Evolutionary conservation across 64 coral and sea anemone species (phyloP).

Genomic region (Montipora efflorescens): DNA sequence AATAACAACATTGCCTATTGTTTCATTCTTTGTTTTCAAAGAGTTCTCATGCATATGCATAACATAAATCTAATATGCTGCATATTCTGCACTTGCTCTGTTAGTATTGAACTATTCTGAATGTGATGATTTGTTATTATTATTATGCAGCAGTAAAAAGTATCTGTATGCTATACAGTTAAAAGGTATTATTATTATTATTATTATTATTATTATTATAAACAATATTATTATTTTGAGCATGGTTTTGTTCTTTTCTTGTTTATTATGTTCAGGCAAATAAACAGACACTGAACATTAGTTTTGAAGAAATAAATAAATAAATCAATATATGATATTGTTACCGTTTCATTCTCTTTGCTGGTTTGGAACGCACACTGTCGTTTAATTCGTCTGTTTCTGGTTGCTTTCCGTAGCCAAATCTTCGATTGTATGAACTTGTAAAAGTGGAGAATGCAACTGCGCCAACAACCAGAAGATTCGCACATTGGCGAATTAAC

Average conservation of each 20-base stretch:
- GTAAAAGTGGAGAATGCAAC: slow-evolving; percentile 34
- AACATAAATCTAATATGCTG: neutral
- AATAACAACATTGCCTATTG: neutral
- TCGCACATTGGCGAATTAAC: neutral
- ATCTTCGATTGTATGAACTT: slow-evolving; percentile 37
- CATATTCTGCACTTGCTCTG: neutral
- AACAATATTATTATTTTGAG: neutral
- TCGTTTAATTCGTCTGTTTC: neutral
- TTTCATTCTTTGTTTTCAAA: neutral
- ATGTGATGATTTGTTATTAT: neutral
- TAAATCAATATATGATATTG: neutral
- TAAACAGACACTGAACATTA: neutral
- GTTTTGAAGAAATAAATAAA: neutral
- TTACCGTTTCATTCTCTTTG: slow-evolving; percentile 1
- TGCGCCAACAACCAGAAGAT: slow-evolving; percentile 51
- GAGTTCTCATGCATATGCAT: neutral
- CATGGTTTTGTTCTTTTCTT: neutral
- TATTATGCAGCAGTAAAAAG: neutral
- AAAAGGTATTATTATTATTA: neutral
- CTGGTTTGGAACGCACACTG: slow-evolving; percentile 1
- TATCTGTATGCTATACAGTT: neutral
- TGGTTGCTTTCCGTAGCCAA: neutral
- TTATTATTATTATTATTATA: neutral
- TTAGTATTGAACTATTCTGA: neutral
- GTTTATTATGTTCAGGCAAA: neutral